A percentile compares a stretch with the other conserved stretches of the same genome.
Evolutionary conservation across 2,113 vertebrate genomes (phyloP).

Genomic region (Rhabdomys dilectus): DNA sequence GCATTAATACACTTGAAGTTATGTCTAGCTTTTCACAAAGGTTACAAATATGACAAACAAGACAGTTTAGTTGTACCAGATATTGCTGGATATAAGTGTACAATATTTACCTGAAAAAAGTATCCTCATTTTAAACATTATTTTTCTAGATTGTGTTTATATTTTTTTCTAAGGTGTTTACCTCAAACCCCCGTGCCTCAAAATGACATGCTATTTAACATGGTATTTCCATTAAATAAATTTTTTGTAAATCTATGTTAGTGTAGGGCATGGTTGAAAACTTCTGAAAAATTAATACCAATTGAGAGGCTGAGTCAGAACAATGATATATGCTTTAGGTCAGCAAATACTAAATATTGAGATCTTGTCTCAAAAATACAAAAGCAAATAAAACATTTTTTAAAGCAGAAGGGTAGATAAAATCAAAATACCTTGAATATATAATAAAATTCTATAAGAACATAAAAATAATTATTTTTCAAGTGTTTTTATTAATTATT

Average conservation of each 20-base stretch:
- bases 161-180: neutral
- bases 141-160: neutral
- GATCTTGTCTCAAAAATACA: neutral
- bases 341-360: neutral
- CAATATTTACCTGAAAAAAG: neutral
- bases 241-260: neutral
- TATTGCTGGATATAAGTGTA: neutral
- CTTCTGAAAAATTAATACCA: neutral
- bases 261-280: neutral
- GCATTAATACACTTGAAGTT: neutral
- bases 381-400: neutral
- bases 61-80: neutral
- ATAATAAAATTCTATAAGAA: neutral
- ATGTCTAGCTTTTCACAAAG: neutral
- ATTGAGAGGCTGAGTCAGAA: neutral
- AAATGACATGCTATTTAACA: neutral
- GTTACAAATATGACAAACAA: neutral
- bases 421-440: neutral
- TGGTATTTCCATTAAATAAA: neutral
- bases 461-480: neutral
- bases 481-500: neutral
- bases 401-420: neutral
- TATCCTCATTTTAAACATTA: neutral
- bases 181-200: accelerated
- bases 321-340: neutral